Base-by-base conservation (phyloP, 1,140 invertebrate genomes). In the Frieseomelitta varia region DNA sequence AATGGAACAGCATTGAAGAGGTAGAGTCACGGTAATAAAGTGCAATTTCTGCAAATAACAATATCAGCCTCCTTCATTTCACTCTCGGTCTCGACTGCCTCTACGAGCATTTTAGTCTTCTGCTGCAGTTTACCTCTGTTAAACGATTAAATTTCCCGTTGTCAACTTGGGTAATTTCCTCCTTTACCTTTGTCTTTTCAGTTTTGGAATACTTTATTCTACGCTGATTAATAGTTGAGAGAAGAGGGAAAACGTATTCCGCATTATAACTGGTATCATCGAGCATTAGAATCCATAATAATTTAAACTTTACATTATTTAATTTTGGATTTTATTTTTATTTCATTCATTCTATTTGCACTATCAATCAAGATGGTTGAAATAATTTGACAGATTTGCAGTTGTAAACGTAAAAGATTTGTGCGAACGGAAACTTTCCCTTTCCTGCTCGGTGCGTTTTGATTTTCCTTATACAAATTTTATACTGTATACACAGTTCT, bases 71-170 rank as follows among this genome's bases (percentile, higher is more conserved):
- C 12, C 12, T 51, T 34, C 19, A 11, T 76, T 69, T 77, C 47
- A 69, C 77, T 74, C 30, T 55, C 51, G 24, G 21, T 53, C 51
- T 8, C 12, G 24, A 61, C 30, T 55, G 21, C 65, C 30, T 61
- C 21, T 65, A 14, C 53, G 4, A 34, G 34, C 39, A 55, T 17
- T 76, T n/a, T 19, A 30, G 1, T 8, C 47, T 79, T 75, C 68
- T 53, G 15, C 27, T 51, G 30, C 4, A 65, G 21, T 79, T 84
- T 47, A 24, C 39, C 55, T 73, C 30, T 55, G 53, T 73, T 65
- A 73, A 51, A 84, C 58, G 55, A 84, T 84, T 63, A 63, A 84
- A 84, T 79, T 53, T 67, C 14, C 0, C 47, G 15, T 84, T 73
- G 14, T 39, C 58, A 34, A 51, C 30, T 56, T 11, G n/a, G 6